Evolutionary conservation across 2,797 vertebrate genomes (phyloP).

Genomic region (Myotis vivesi): DNA sequence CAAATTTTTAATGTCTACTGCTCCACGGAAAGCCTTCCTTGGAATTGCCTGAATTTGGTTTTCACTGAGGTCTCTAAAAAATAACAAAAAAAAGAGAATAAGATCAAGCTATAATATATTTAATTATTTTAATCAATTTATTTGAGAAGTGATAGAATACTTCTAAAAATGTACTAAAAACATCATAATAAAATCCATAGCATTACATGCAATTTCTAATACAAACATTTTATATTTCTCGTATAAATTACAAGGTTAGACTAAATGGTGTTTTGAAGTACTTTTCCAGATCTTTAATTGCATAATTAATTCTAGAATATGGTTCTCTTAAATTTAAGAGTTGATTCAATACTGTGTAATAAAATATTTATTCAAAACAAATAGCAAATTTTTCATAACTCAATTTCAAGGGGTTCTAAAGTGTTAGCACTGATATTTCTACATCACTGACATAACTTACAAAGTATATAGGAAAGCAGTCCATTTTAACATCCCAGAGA

Average conservation of each 20-base stretch:
- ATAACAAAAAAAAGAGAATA: constrained; percentile 34
- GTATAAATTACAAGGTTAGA: neutral
- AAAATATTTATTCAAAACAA: constrained; percentile 36
- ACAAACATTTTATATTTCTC: neutral
- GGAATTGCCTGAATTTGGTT: constrained; percentile 99
- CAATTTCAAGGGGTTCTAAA: neutral
- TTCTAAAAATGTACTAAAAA: neutral
- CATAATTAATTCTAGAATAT: constrained; percentile 5
- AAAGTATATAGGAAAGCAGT: constrained; percentile 46
- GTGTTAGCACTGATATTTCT: constrained; percentile 51
- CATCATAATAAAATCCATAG: neutral
- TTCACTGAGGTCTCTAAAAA: constrained; percentile 95
- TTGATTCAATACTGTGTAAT: neutral
- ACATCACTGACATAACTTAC: constrained; percentile 21
- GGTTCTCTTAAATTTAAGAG: neutral
- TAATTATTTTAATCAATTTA: neutral
- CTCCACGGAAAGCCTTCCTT: constrained; percentile 97
- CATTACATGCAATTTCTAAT: neutral
- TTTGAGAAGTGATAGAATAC: neutral
- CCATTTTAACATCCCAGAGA: constrained; percentile 54
- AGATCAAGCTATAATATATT: neutral
- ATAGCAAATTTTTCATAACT: neutral
- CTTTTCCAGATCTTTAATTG: constrained; percentile 28
- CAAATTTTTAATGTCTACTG: constrained; percentile 99
- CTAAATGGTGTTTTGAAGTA: neutral